These are phyloP conservation scores for Fulica atra DNA, from an alignment of 2,113 vertebrate species.

Conservation along the genomic window DNA sequence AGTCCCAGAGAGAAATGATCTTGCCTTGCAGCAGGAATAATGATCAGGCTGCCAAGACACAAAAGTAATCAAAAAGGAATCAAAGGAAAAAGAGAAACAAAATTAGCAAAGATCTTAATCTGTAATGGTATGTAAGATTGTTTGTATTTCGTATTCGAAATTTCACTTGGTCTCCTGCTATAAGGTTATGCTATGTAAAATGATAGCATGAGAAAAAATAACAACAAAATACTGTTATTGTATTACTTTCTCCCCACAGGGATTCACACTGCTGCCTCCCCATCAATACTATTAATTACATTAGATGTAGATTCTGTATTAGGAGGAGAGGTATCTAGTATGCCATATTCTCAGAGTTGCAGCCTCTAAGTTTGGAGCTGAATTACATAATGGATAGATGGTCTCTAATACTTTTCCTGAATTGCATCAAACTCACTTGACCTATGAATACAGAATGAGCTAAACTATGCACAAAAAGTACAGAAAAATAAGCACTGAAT, in stretches of 20 bases:
- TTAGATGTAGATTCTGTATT: neutral
- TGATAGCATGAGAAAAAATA: neutral
- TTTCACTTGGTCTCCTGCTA: neutral
- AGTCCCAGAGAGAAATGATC: slow-evolving; percentile 44
- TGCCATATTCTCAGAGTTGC: neutral
- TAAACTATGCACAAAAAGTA: neutral
- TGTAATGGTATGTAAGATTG: neutral
- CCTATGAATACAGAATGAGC: neutral
- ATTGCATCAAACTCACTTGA: neutral
- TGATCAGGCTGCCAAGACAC: slow-evolving; percentile 78
- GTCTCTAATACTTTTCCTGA: neutral
- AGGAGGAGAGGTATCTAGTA: neutral
- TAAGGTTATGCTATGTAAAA: neutral
- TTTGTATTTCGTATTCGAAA: neutral
- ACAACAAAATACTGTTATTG: neutral
- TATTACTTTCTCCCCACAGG: neutral
- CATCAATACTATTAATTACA: neutral
- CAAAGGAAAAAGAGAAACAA: slow-evolving; percentile 34
- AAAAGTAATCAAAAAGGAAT: slow-evolving; percentile 62
- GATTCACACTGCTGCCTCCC: neutral
- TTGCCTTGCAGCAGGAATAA: slow-evolving; percentile 84
- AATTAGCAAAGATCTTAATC: neutral
- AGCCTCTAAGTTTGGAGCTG: neutral
- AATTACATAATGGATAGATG: neutral
- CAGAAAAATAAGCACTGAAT: neutral